Base-by-base conservation (phyloP, 2,888 invertebrate species). In the Mimumesa dahlbomi region DNA sequence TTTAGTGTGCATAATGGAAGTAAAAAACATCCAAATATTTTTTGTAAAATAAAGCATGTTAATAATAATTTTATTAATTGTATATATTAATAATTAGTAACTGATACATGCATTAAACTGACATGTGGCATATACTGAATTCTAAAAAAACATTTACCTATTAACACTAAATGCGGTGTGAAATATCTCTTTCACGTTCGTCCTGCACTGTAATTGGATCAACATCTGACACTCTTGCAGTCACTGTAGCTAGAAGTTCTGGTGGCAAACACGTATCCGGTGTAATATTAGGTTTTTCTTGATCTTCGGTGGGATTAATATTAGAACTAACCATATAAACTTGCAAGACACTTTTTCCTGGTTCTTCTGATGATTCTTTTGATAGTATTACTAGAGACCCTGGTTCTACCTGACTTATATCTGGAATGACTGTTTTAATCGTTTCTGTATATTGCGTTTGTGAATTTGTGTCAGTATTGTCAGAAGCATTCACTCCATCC, bases 381-480 rank as follows among this genome's bases (percentile, higher is more conserved):
- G 91, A 77, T 79, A 93, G 58, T 86, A 93, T 82, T 85, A 93
- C 86, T 78, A 91, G 65, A 56, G 91, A 91, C 34, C 92, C 92
- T 1, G 91, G 91, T 71, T 90, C 90, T 25, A 90, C 85, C 5
- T 85, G 67, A 50, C 72, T 59, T 5, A 86, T 82, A 40, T 85
- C 85, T 2, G 85, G 72, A 56, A 87, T 82, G 5, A 79, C 74
- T 5, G 71, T 75, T 31, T 82, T 65, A 42, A 87, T 70, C 22
- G 77, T 75, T 5, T 79, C 73, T 9, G 43, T 52, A 25, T 42
- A 25, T 19, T 50, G 25, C 1, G 16, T 57, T 62, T 53, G 59
- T n/a, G 42, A 11, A 4, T 42, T 48, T 40, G 1, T 13, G 6
- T 49, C 43, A 25, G 14, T 40, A 16, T 16, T 42, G 6, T 56